Conservation (phyloP, 1,140 invertebrate genomes). For the Belonocnema kinseyi region DNA sequence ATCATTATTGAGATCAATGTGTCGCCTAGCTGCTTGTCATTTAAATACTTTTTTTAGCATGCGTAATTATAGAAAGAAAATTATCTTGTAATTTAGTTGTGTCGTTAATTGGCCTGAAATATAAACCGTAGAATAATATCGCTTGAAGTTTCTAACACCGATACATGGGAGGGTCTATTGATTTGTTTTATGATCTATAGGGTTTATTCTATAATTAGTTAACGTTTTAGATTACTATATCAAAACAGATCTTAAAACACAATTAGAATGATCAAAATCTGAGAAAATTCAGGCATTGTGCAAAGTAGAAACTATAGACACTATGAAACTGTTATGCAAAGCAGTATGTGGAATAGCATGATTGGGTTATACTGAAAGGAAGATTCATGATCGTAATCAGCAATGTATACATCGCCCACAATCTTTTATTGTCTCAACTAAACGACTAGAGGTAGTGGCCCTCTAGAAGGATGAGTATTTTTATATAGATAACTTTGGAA, state of each 20-base stretch:
- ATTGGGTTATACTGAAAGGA: slow-evolving; percentile 17
- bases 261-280: slow-evolving; percentile 8
- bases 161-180: neutral
- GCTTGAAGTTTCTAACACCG: neutral
- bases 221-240: too few species aligned
- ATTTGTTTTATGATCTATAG: neutral
- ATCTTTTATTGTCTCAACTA: slow-evolving; percentile 23
- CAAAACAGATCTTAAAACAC: neutral
- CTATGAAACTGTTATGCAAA: slow-evolving; percentile 28
- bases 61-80: slow-evolving; percentile 16
- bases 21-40: slow-evolving; percentile 1
- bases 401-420: slow-evolving; percentile 26
- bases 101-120: slow-evolving; percentile 22
- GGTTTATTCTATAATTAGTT: neutral
- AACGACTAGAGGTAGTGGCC: slow-evolving; percentile 5
- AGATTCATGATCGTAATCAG: slow-evolving; percentile 25
- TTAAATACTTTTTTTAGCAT: slow-evolving; percentile 4
- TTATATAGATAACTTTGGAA: neutral
- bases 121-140: neutral
- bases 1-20: slow-evolving; percentile 21
- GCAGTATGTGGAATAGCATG: slow-evolving; percentile 2
- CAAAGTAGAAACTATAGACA: slow-evolving; percentile 1
- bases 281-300: slow-evolving; percentile 2
- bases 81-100: slow-evolving; percentile 7
- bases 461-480: neutral